phyloP scores from a whole-genome alignment of 2,888 invertebrate genomes.

The Calameuta pallipes region DNA sequence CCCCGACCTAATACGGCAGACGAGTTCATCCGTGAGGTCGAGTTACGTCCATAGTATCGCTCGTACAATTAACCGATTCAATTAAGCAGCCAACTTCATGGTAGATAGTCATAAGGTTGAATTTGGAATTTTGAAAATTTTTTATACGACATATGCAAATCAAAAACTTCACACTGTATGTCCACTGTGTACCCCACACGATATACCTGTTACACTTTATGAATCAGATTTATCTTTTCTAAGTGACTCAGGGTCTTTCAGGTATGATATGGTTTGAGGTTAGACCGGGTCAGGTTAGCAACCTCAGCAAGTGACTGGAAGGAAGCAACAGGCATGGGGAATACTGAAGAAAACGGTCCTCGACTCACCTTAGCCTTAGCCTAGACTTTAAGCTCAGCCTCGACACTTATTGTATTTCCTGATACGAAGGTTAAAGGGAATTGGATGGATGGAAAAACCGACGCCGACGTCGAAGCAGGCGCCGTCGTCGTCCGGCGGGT shows the following conservation, averaged over 20 bases:
- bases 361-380: background rate
- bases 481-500: conserved; percentile 30
- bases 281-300: too few species aligned
- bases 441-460: conserved; percentile 55
- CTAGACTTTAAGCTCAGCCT: conserved; percentile 1
- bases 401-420: conserved; percentile 53
- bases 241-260: too few species aligned
- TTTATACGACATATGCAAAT: background rate
- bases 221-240: too few species aligned
- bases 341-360: background rate
- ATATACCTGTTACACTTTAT: too few species aligned
- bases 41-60: background rate
- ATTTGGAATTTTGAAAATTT: background rate
- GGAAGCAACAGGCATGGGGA: background rate
- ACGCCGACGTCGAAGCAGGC: conserved; percentile 13
- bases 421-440: conserved; percentile 58
- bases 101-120: background rate
- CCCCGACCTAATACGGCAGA: background rate
- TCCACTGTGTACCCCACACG: too few species aligned
- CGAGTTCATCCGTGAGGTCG: background rate
- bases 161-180: too few species aligned
- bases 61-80: background rate
- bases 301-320: background rate
- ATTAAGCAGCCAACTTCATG: background rate
- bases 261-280: too few species aligned